These are phyloP conservation scores for Masticophis lateralis DNA, from an alignment of 2,797 vertebrate species.

Conservation along the genomic window DNA sequence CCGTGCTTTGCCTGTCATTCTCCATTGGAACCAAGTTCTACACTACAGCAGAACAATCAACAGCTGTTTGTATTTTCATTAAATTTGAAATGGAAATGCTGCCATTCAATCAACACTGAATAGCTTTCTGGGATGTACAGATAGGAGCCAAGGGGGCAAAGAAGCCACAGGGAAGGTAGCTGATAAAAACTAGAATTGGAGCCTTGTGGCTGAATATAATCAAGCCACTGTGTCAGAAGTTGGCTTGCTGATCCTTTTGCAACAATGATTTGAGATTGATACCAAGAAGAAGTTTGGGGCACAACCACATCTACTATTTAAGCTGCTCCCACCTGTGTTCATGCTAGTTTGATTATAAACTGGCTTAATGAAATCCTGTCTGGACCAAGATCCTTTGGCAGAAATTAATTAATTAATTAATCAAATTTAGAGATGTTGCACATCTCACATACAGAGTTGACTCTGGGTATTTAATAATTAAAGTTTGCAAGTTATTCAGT, in stretches of 20 bases:
- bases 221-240: background rate
- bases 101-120: background rate
- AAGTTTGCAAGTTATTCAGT: background rate
- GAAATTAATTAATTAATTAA: background rate
- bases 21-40: background rate
- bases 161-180: background rate
- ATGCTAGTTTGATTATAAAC: background rate
- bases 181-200: background rate
- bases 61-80: background rate
- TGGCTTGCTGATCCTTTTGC: background rate
- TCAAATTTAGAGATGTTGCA: background rate
- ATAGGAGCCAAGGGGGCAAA: background rate
- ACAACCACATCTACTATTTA: background rate
- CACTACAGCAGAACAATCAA: background rate
- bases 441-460: background rate
- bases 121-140: background rate
- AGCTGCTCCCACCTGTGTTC: background rate
- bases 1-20: background rate
- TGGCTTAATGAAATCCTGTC: background rate
- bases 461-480: background rate
- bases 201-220: background rate
- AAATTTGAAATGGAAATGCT: background rate
- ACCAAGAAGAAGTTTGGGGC: background rate
- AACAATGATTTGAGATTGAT: background rate
- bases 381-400: background rate